Evolutionary conservation across 2,888 invertebrate species (phyloP), one percentile per base, ranked within the genome.

Genomic region (Athalia cordata): DNA sequence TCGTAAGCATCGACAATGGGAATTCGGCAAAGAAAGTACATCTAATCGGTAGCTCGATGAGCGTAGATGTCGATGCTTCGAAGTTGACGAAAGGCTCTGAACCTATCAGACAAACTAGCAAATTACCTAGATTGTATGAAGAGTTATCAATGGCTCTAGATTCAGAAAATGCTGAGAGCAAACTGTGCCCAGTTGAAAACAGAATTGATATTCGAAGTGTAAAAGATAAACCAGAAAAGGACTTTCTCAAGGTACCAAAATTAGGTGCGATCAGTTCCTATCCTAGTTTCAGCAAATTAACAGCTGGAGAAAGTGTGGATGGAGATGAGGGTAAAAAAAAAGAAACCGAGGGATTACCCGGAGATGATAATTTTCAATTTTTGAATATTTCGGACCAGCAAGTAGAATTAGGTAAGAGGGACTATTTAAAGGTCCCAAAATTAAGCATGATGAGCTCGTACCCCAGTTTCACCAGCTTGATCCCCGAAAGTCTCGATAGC

Each of bases 241-340:
- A 83, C 68, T 81, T 80, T 64, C 76, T 81, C 7, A 80, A 81
- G 80, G 84, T 83, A 50, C 87, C 86, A n/a, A 86, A 85, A 82
- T 81, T 87, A 57, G 83, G 82, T n/a, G 79, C 82, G 7, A 82
- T 81, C 6, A 84, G 83, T 77, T 79, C 83, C 1, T 82, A 84
- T 55, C 85, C 85, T 0, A 87, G 85, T 81, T 87, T 85, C 76
- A 80, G 80, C 3, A 84, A 80, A 77, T 79, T 85, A 15, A 79
- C 82, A 8, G 79, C 82, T 6, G 78, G 80, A 55, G 83, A 86
- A 29, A 81, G 81, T n/a, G 77, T 79, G 7, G 82, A 84, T 11
- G 55, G 29, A 9, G 55, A 78, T 11, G 55, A 72, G 4, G 61
- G 57, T 43, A 47, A 49, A 11, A 70, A 9, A 50, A 5, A 9